phyloP scores from a whole-genome alignment of 2,113 vertebrate species.

The Pteronura brasiliensis region DNA sequence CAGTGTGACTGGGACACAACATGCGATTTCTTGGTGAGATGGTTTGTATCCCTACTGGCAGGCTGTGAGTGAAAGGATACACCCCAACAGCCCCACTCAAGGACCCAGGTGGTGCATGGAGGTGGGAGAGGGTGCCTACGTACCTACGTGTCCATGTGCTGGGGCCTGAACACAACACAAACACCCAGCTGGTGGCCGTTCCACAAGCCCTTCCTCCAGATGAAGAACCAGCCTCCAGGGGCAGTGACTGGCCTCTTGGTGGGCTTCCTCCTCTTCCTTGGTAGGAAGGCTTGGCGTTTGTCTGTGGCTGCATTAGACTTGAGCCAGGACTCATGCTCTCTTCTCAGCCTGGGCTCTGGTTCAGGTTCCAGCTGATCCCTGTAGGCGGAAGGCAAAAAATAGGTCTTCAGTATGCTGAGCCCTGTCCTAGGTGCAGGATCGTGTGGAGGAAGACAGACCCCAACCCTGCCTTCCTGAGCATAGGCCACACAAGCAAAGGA shows the following conservation, averaged over 20 bases:
- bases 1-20: background rate
- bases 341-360: background rate
- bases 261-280: background rate
- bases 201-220: background rate
- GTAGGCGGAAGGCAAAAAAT: background rate
- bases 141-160: background rate
- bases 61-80: background rate
- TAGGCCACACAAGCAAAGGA: background rate
- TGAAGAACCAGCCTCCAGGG: background rate
- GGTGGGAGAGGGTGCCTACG: too few species aligned
- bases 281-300: background rate
- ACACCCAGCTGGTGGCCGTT: background rate
- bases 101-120: background rate
- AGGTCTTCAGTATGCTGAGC: background rate
- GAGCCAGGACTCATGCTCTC: background rate
- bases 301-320: background rate
- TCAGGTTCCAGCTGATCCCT: background rate
- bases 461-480: background rate
- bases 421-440: background rate
- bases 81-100: too few species aligned
- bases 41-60: background rate
- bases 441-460: background rate
- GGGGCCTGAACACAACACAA: background rate
- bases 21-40: background rate
- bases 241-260: background rate